These are phyloP conservation scores for Oscheius sp. DNA, from an alignment of 2,888 invertebrate genomes.

Conservation along the genomic window DNA sequence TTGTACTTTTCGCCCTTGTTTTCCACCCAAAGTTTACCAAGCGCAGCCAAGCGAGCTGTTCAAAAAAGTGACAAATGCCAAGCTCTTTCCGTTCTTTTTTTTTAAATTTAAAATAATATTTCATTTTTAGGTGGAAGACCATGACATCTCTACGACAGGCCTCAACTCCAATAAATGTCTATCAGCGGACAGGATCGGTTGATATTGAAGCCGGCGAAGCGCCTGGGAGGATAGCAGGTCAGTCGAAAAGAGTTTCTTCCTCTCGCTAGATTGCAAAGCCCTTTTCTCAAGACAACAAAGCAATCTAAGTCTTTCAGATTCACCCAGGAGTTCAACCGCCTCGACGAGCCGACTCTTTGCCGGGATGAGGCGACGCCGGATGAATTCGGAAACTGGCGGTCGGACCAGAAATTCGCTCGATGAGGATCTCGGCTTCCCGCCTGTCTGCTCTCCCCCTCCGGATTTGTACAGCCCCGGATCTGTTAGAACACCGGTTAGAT, in stretches of 20 bases:
- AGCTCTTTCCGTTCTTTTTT: not conserved
- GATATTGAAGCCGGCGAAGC: conserved; percentile 21
- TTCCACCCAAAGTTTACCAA: not conserved
- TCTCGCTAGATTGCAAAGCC: not conserved
- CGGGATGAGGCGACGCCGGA: conserved; percentile 25
- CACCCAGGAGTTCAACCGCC: conserved; percentile 5
- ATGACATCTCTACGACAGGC: conserved; percentile 50
- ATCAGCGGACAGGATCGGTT: not conserved
- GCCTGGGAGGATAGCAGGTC: conserved; percentile 10
- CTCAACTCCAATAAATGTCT: conserved; percentile 33
- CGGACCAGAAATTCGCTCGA: conserved; percentile 22
- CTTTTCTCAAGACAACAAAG: not conserved
- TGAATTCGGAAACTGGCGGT: not conserved
- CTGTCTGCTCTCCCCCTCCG: conserved; percentile 50
- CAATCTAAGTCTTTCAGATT: conserved; percentile 11
- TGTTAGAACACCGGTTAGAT: not conserved
- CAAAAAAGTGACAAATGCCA: not conserved
- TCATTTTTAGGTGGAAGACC: conserved; percentile 45
- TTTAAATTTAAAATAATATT: not conserved
- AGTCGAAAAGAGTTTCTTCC: not conserved
- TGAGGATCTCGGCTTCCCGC: conserved; percentile 47
- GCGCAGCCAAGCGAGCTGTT: not conserved
- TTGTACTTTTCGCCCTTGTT: not conserved
- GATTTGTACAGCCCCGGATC: conserved; percentile 32
- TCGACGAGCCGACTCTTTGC: conserved; percentile 5